Conservation (phyloP, 2,797 vertebrate genomes). For the Erithacus rubecula region DNA sequence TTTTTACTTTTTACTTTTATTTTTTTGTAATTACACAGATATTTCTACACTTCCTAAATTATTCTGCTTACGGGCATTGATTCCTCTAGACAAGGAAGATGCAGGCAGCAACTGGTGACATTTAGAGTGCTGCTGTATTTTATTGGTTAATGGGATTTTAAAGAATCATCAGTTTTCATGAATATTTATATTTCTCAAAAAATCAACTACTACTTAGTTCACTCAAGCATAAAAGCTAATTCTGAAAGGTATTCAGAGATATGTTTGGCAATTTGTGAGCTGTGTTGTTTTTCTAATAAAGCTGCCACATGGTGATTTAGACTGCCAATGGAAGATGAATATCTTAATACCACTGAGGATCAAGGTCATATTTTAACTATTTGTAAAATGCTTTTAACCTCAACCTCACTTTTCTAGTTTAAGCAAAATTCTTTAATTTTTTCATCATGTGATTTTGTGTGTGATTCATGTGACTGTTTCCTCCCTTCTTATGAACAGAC, state of each 20-base stretch:
- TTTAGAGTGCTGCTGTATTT: not conserved
- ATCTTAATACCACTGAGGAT: not conserved
- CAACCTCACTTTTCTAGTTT: not conserved
- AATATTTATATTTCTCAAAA: constrained; percentile 5
- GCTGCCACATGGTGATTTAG: not conserved
- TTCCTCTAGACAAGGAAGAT: not conserved
- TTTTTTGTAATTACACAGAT: not conserved
- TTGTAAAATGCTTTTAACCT: not conserved
- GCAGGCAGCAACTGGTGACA: not conserved
- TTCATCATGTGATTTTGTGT: not conserved
- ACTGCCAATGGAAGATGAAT: not conserved
- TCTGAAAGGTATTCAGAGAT: not conserved
- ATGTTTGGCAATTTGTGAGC: not conserved
- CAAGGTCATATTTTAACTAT: not conserved
- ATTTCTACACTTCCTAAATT: not conserved
- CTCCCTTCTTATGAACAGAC: not conserved
- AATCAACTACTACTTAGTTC: not conserved
- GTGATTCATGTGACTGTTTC: not conserved
- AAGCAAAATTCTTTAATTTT: not conserved
- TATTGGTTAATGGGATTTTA: not conserved
- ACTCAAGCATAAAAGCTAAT: constrained; percentile 14
- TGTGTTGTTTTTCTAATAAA: not conserved
- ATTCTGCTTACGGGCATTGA: not conserved
- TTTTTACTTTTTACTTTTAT: not conserved
- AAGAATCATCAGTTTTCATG: not conserved